Evolutionary conservation across 1,140 invertebrate species (phyloP).

Genomic region (Heliconius himera): DNA sequence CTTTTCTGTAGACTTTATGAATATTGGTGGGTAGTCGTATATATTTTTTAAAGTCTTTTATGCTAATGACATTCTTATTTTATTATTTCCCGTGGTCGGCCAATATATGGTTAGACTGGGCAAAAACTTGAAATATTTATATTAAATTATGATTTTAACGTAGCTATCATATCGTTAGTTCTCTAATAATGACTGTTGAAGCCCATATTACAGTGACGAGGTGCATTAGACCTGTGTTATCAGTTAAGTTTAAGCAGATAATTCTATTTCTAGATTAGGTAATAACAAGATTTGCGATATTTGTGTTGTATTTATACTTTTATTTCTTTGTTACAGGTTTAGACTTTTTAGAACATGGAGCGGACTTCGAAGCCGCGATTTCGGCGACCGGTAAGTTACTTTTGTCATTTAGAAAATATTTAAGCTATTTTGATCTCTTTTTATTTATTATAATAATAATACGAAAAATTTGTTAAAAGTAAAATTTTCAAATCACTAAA

Average conservation of each 20-base stretch:
- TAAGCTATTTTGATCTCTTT: too few relatives aligned
- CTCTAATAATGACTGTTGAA: conserved; percentile 37
- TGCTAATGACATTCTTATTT: background rate
- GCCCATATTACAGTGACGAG: conserved; percentile 44
- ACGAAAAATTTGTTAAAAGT: too few relatives aligned
- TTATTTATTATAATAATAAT: too few relatives aligned
- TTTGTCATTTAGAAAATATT: conserved; percentile 6
- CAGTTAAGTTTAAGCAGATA: conserved; percentile 47
- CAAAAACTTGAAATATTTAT: background rate
- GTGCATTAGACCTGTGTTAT: conserved; percentile 49
- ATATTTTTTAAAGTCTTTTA: background rate
- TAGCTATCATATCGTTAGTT: background rate
- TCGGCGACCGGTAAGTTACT: conserved; percentile 84
- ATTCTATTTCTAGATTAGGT: conserved; percentile 12
- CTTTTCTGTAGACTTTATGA: background rate
- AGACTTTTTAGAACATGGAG: conserved; percentile 87
- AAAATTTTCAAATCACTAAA: too few relatives aligned
- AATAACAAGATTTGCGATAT: background rate
- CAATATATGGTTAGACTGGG: background rate
- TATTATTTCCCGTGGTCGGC: background rate
- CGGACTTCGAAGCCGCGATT: conserved; percentile 87
- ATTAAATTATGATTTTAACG: conserved; percentile 11
- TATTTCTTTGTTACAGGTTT: conserved; percentile 80
- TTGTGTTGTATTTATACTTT: conserved; percentile 23
- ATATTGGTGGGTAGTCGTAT: background rate